Evolutionary conservation across 2,888 invertebrate species (phyloP).

Genomic region (Drosophila kanekoi): DNA sequence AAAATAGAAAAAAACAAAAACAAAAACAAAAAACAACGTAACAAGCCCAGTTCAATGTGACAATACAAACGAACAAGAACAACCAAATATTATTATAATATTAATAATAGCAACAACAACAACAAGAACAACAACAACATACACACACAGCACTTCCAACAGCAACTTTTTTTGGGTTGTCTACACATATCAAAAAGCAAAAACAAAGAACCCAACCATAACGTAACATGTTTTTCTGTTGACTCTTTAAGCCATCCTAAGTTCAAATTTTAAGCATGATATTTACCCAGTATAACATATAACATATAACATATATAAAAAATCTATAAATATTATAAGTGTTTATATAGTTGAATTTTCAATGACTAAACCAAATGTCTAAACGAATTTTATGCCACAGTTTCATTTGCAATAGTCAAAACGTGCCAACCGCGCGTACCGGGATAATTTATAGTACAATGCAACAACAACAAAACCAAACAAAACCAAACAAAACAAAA

Average conservation of each 20-base stretch:
- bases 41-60: slow-evolving; percentile 63
- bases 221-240: slow-evolving; percentile 53
- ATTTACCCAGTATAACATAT: slow-evolving; percentile 59
- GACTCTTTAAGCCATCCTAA: slow-evolving; percentile 76
- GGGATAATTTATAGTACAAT: slow-evolving; percentile 86
- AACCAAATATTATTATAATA: slow-evolving; percentile 60
- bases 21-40: slow-evolving; percentile 30
- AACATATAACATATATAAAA: slow-evolving; percentile 49
- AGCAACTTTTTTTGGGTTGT: slow-evolving; percentile 79
- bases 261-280: slow-evolving; percentile 69
- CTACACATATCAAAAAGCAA: slow-evolving; percentile 66
- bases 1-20: slow-evolving; percentile 7
- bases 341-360: slow-evolving; percentile 73
- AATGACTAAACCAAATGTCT: slow-evolving; percentile 36
- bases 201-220: slow-evolving; percentile 19
- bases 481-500: slow-evolving; percentile 64
- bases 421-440: slow-evolving; percentile 79
- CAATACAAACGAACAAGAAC: slow-evolving; percentile 61
- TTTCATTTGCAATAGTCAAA: slow-evolving; percentile 85
- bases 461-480: slow-evolving; percentile 70
- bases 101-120: slow-evolving; percentile 6
- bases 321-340: slow-evolving; percentile 68
- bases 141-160: slow-evolving; percentile 74
- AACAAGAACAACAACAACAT: slow-evolving; percentile 49
- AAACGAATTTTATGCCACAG: slow-evolving; percentile 71